Base-by-base conservation (phyloP, 1,140 invertebrate genomes). In the Hypsibius dujardini region DNA sequence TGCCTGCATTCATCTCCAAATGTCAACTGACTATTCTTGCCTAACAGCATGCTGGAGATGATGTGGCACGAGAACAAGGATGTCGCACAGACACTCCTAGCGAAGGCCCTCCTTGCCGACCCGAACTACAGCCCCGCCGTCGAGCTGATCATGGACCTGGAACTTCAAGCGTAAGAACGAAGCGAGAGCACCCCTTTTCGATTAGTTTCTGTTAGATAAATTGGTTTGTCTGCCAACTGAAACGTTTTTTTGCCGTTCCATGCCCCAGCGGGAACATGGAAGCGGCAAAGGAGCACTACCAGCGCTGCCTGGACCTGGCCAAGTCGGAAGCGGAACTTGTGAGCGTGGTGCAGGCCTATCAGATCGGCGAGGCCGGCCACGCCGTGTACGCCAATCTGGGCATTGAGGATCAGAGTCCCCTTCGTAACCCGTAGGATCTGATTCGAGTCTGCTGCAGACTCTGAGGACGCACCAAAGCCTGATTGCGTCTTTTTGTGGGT, bases 271-370 rank as follows among this genome's bases (percentile, higher is more conserved):
- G 62, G 62, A 67, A 67, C 42, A 12, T 67, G 7, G 7, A 3
- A 42, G 7, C 12, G 3, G 62, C 62, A 42, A 12, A 42, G 7
- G 62, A 14, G 42, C 3, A 14, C 7, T 67, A 67, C 62, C 12
- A 67, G 62, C 62, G 7, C 62, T 67, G 62, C 62, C 7, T 67
- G 62, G 62, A 67, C 42, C 62, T 67, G 62, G 62, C 62, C 62
- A 67, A 67, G 42, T 14, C 7, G 12, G 62, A 67, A 42, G 42
- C 42, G 62, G 62, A 67, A 42, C 7, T 67, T 12, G 42, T 67
- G 7, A 12, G 12, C 12, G 12, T 67, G 62, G 45, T 67, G 3
- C 62, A 67, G 62, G 62, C 62, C 7, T 67, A 67, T 42, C 62
- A 67, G 62, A 42, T 67, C 7, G 62, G 62, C 7, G 62, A 67